phyloP scores from a whole-genome alignment of 2,113 vertebrate species.

The Tiliqua scincoides region DNA sequence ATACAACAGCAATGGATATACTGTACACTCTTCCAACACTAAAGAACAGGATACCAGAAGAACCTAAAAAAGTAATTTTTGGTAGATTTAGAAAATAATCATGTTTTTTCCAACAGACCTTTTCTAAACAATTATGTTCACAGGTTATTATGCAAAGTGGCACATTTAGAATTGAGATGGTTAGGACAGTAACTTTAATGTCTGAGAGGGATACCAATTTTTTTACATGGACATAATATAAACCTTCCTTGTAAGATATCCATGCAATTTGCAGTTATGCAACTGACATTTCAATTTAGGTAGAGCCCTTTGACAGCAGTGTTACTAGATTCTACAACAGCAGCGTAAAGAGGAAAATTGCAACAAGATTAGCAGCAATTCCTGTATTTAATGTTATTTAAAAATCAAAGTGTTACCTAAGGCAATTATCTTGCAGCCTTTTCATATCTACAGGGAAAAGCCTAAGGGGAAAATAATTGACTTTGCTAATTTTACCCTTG shows the following conservation, averaged over 20 bases:
- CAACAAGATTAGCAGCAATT: conserved; percentile 74
- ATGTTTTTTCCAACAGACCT: conserved; percentile 12
- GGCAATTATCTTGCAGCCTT: conserved; percentile 80
- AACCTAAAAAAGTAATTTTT: conserved; percentile 2
- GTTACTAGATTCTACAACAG: conserved; percentile 46
- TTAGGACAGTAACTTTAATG: conserved; percentile 15
- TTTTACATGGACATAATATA: conserved; percentile 13
- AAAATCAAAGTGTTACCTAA: conserved; percentile 82
- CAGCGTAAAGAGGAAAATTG: conserved; percentile 70
- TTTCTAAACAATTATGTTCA: conserved; percentile 22
- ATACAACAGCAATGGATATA: not conserved
- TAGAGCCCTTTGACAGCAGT: conserved; percentile 35
- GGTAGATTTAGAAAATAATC: conserved; percentile 51
- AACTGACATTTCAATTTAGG: conserved; percentile 39
- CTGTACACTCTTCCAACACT: not conserved
- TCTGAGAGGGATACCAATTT: not conserved
- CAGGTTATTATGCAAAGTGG: conserved; percentile 29
- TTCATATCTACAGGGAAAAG: conserved; percentile 82
- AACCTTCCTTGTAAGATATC: conserved; percentile 27
- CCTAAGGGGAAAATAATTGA: conserved; percentile 82
- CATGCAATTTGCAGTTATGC: conserved; percentile 23
- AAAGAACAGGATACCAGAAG: not conserved
- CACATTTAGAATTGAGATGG: conserved; percentile 40
- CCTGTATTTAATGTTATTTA: conserved; percentile 79
- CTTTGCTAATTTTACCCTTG: conserved; percentile 85